phyloP scores from a whole-genome alignment of 2,113 vertebrate species.

The Percina caprodes region DNA sequence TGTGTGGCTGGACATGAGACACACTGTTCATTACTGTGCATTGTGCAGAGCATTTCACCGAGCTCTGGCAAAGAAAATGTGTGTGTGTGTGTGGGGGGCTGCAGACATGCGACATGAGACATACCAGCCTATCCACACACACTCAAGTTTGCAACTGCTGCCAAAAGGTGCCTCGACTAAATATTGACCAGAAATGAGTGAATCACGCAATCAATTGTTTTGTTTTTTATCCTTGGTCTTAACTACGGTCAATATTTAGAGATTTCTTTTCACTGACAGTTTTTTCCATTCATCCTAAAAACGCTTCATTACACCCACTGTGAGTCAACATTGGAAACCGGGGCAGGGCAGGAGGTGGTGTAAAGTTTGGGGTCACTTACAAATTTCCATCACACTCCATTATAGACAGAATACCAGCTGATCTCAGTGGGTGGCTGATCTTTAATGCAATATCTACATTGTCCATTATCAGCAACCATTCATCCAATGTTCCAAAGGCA shows the following conservation, averaged over 20 bases:
- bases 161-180: constrained; percentile 18
- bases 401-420: no score
- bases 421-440: no score
- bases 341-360: no score
- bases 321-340: constrained; percentile 29
- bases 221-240: constrained; percentile 37
- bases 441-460: no score
- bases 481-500: no score
- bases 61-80: constrained; percentile 37
- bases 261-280: constrained; percentile 28
- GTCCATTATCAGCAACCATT: no score
- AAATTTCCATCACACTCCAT: no score
- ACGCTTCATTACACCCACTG: constrained; percentile 33
- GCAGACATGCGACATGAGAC: constrained; percentile 38
- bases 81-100: constrained; percentile 1
- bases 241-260: constrained; percentile 37
- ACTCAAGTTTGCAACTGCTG: constrained; percentile 17
- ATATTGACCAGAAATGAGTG: constrained; percentile 30
- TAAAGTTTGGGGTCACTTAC: no score
- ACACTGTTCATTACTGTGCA: constrained; percentile 10
- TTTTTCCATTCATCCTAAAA: constrained; percentile 31
- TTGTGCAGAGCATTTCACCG: constrained; percentile 13
- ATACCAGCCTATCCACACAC: background rate
- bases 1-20: constrained; percentile 36
- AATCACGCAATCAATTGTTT: constrained; percentile 48